phyloP scores from a whole-genome alignment of 53 echinoderm and acorn worm species.

The Zoroaster sp. region DNA sequence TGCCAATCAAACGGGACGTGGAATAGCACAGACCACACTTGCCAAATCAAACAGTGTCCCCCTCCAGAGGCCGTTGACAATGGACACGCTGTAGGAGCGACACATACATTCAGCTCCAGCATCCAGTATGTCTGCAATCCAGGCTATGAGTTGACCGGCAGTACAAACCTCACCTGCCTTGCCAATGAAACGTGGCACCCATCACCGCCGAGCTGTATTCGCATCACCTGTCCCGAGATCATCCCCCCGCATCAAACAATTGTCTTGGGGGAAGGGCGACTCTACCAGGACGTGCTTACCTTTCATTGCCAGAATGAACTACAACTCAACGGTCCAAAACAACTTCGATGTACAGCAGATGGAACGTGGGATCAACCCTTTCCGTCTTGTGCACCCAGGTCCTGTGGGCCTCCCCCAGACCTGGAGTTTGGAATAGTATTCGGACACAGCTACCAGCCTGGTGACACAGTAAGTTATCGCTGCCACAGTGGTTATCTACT shows the following conservation, averaged over 20 bases:
- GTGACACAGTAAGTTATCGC: conserved; percentile 64
- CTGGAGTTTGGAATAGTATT: conserved; percentile 43
- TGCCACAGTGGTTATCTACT: conserved; percentile 79
- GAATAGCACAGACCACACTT: conserved; percentile 51
- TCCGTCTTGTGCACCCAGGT: conserved; percentile 54
- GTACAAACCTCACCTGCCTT: conserved; percentile 1
- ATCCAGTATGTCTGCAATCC: conserved; percentile 59
- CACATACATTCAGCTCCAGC: not conserved
- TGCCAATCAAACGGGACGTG: conserved; percentile 72
- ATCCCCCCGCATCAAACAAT: not conserved
- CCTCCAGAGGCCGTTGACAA: conserved; percentile 49
- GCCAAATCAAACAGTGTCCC: conserved; percentile 57
- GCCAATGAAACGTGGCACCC: conserved; percentile 57
- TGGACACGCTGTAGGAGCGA: conserved; percentile 24
- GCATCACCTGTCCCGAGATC: conserved; percentile 45
- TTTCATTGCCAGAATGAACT: conserved; percentile 29
- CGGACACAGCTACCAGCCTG: conserved; percentile 40
- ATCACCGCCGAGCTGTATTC: conserved; percentile 51
- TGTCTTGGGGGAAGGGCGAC: not conserved
- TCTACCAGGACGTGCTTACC: conserved; percentile 50
- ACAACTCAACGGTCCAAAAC: conserved; percentile 13
- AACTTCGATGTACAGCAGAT: conserved; percentile 56
- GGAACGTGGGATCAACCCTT: conserved; percentile 69
- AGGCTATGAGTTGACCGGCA: conserved; percentile 60
- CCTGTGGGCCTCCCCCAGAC: conserved; percentile 49